Evolutionary conservation across 2,888 invertebrate genomes (phyloP).

Genomic region (Callyntrura guangdongensis): DNA sequence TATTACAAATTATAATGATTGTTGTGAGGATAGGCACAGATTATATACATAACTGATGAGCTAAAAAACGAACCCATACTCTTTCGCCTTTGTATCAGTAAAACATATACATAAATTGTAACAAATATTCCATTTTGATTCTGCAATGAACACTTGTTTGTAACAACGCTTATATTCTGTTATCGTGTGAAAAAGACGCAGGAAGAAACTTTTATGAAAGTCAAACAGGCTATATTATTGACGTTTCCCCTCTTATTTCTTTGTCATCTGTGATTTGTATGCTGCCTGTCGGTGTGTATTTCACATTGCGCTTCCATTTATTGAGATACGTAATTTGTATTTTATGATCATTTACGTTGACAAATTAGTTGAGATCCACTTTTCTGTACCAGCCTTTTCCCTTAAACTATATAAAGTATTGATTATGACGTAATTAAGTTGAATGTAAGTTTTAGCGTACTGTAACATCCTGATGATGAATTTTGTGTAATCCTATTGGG

Average conservation of each 20-base stretch:
- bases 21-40: slow-evolving; percentile 74
- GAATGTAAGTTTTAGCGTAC: slow-evolving; percentile 69
- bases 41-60: slow-evolving; percentile 76
- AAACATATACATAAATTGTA: slow-evolving; percentile 64
- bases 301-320: slow-evolving; percentile 78
- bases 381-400: slow-evolving; percentile 57
- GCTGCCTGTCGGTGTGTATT: slow-evolving; percentile 49
- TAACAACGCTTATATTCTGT: slow-evolving; percentile 77
- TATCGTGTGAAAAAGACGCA: slow-evolving; percentile 50
- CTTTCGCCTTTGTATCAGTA: slow-evolving; percentile 80
- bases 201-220: slow-evolving; percentile 13
- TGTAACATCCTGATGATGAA: slow-evolving; percentile 69
- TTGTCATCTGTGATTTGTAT: slow-evolving; percentile 70
- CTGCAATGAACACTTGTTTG: slow-evolving; percentile 74
- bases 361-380: slow-evolving; percentile 61
- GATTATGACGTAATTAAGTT: slow-evolving; percentile 70
- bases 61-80: slow-evolving; percentile 79
- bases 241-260: slow-evolving; percentile 68
- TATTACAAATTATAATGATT: slow-evolving; percentile 61
- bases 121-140: slow-evolving; percentile 75
- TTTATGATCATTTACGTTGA: slow-evolving; percentile 76
- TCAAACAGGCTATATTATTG: slow-evolving; percentile 47
- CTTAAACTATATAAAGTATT: slow-evolving; percentile 50
- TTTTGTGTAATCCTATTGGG: slow-evolving; percentile 75
- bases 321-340: slow-evolving; percentile 76